Evolutionary conservation across 2,113 vertebrate genomes (phyloP).

Genomic region (Hiodon tergisus): DNA sequence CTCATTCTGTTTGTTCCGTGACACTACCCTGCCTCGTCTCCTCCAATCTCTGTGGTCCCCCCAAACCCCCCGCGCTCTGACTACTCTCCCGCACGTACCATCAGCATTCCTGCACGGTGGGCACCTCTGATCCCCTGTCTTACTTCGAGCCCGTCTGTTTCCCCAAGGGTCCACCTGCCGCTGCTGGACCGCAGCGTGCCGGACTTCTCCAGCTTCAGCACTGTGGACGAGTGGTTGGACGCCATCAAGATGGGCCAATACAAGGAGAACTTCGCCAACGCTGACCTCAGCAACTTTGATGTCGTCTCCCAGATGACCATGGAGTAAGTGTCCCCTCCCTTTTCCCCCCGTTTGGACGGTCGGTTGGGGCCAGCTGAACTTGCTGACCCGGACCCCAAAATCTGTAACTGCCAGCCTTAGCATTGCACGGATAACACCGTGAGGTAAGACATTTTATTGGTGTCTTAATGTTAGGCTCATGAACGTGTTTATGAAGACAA

Average conservation of each 20-base stretch:
- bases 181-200: slow-evolving; percentile 94
- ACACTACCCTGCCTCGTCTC: too few species aligned
- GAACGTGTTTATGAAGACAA: too few species aligned
- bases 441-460: too few species aligned
- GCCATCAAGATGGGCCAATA: slow-evolving; percentile 99
- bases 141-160: slow-evolving; percentile 23
- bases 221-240: slow-evolving; percentile 95
- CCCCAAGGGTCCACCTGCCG: slow-evolving; percentile 83
- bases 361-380: neutral
- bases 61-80: neutral
- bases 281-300: slow-evolving; percentile 86
- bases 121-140: slow-evolving; percentile 10
- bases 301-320: slow-evolving; percentile 96
- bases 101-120: slow-evolving; percentile 3
- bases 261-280: slow-evolving; percentile 91
- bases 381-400: neutral
- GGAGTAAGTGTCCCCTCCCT: slow-evolving; percentile 79
- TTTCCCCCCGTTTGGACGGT: neutral
- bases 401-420: too few species aligned
- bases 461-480: too few species aligned
- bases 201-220: slow-evolving; percentile 95
- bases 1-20: neutral
- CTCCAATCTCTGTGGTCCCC: too few species aligned
- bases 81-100: neutral
- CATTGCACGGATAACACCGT: too few species aligned